These are phyloP conservation scores for Eupleurogrammus muticus DNA, from an alignment of 2,797 vertebrate genomes.

Conservation along the genomic window DNA sequence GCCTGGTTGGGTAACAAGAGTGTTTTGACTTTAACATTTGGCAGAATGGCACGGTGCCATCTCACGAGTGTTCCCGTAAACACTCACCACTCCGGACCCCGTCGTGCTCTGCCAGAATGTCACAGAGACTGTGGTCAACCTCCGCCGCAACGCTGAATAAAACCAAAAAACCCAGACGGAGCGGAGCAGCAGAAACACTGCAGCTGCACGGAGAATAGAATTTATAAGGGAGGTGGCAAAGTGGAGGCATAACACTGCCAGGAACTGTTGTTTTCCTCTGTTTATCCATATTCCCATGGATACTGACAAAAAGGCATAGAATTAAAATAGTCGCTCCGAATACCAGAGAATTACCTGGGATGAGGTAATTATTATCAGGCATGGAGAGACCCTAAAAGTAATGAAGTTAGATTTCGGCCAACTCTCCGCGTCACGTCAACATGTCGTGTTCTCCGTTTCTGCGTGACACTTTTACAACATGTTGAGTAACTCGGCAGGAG, in stretches of 20 bases:
- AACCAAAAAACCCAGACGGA: constrained; percentile 53
- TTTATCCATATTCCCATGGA: constrained; percentile 75
- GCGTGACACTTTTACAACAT: constrained; percentile 18
- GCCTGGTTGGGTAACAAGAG: constrained; percentile 35
- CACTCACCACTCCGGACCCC: constrained; percentile 67
- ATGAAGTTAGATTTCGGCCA: constrained; percentile 16
- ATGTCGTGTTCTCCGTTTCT: not conserved
- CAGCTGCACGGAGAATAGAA: constrained; percentile 73
- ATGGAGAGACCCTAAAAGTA: constrained; percentile 31
- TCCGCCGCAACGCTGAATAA: constrained; percentile 66
- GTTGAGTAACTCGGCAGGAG: constrained; percentile 22
- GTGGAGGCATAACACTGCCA: constrained; percentile 71
- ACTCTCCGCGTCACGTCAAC: constrained; percentile 1
- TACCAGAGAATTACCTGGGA: constrained; percentile 67
- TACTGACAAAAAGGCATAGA: constrained; percentile 71
- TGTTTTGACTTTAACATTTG: constrained; percentile 70
- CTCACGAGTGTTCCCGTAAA: constrained; percentile 78
- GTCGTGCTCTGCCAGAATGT: constrained; percentile 70
- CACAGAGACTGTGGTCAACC: constrained; percentile 71
- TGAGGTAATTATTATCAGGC: constrained; percentile 42
- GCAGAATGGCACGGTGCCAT: constrained; percentile 69
- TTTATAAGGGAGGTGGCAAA: constrained; percentile 79
- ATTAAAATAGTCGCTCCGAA: constrained; percentile 56
- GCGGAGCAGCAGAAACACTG: constrained; percentile 53
- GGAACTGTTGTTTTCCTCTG: constrained; percentile 77